Conservation (phyloP, 2,888 invertebrate species). For the Boloria selene region DNA sequence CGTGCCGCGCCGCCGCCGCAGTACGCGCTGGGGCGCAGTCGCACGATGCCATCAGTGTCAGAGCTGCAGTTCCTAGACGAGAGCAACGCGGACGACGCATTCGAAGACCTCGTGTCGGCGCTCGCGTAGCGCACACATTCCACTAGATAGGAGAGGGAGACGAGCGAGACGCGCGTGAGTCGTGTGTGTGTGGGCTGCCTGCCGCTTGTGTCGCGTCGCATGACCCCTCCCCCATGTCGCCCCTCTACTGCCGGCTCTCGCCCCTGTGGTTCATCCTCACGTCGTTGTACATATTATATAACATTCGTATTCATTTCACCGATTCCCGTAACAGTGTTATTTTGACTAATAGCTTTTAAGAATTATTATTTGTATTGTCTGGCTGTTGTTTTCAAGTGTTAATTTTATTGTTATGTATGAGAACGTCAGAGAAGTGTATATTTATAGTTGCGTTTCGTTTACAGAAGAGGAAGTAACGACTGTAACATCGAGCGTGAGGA, state of each 20-base stretch:
- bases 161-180: constrained; percentile 80
- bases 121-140: constrained; percentile 76
- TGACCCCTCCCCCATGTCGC: constrained; percentile 47
- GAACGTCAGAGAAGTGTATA: not conserved
- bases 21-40: constrained; percentile 86
- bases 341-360: constrained; percentile 79
- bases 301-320: constrained; percentile 65
- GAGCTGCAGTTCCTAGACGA: constrained; percentile 87
- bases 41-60: constrained; percentile 89
- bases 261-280: constrained; percentile 47
- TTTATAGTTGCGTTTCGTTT: constrained; percentile 42
- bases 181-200: constrained; percentile 78
- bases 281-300: constrained; percentile 69
- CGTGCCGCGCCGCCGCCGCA: constrained; percentile 66
- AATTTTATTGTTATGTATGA: constrained; percentile 46
- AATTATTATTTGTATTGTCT: constrained; percentile 65
- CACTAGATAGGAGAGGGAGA: constrained; percentile 73
- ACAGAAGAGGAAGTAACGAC: constrained; percentile 77
- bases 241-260: constrained; percentile 31
- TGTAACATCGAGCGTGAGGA: constrained; percentile 76
- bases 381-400: constrained; percentile 71
- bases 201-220: constrained; percentile 70
- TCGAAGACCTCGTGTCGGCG: constrained; percentile 91
- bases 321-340: constrained; percentile 74
- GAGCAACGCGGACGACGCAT: constrained; percentile 92